Conservation (phyloP, 1,140 invertebrate species). For the Drosophila erecta region DNA sequence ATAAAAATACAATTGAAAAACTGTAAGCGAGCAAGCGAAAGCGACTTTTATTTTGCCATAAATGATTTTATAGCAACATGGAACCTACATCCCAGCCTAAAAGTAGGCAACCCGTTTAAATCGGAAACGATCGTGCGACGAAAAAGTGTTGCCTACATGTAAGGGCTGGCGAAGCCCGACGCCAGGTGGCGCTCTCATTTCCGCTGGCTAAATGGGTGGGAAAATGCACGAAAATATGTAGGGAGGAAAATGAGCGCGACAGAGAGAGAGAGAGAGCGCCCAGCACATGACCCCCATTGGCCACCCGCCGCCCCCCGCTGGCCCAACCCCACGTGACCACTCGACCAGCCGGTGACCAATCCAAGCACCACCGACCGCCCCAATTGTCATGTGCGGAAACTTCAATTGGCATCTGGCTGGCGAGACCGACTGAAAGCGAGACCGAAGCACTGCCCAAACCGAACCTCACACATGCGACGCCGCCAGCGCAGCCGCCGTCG, state of each 20-base stretch:
- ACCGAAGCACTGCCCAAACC: constrained; percentile 8
- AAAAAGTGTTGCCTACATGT: constrained; percentile 39
- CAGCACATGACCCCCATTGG: constrained; percentile 18
- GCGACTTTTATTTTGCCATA: constrained; percentile 32
- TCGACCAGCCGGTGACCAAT: constrained; percentile 70
- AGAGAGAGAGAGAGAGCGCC: neutral
- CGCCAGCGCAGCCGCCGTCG: constrained; percentile 18
- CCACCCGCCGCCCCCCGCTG: constrained; percentile 1
- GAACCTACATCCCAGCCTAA: constrained; percentile 8
- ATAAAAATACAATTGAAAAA: constrained; percentile 76
- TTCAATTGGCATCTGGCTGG: constrained; percentile 62
- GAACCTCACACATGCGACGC: constrained; percentile 26
- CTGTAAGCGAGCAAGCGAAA: constrained; percentile 28
- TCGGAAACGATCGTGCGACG: no score
- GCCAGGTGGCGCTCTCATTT: constrained; percentile 47
- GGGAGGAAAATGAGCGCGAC: neutral
- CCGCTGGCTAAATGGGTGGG: neutral
- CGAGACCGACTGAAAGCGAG: constrained; percentile 1
- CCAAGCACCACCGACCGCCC: constrained; percentile 59
- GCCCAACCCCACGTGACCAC: constrained; percentile 18
- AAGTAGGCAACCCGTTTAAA: constrained; percentile 37
- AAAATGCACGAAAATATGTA: neutral
- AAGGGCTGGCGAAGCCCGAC: neutral
- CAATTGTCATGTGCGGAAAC: constrained; percentile 65
- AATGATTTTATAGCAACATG: constrained; percentile 32